Percentiles rank a stretch among this genome's conserved stretches.
Evolutionary conservation across 2,797 vertebrate species (phyloP).

Genomic region (Anabacerthia variegaticeps): DNA sequence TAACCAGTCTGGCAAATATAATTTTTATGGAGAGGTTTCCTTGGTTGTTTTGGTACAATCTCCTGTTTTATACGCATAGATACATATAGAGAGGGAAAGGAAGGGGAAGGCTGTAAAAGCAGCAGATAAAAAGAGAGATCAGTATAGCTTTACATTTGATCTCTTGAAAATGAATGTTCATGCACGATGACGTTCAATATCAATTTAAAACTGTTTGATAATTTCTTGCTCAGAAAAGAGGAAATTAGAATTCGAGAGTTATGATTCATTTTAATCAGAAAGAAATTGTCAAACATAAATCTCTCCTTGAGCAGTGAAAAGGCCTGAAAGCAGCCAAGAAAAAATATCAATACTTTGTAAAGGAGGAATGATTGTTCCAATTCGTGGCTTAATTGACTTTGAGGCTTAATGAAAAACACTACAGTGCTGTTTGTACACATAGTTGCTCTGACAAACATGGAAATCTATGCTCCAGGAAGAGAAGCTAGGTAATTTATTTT

Average conservation of each 20-base stretch:
- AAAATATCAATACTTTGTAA: slow-evolving; percentile 91
- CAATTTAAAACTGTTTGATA: slow-evolving; percentile 70
- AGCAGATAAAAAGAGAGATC: slow-evolving; percentile 17
- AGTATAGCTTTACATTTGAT: not conserved
- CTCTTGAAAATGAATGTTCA: not conserved
- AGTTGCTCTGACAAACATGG: slow-evolving; percentile 73
- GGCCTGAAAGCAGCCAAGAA: slow-evolving; percentile 82
- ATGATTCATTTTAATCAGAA: slow-evolving; percentile 87
- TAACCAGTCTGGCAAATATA: not conserved
- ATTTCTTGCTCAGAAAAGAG: slow-evolving; percentile 76
- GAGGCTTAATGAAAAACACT: slow-evolving; percentile 91
- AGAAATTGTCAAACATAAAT: slow-evolving; percentile 84
- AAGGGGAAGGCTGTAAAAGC: not conserved
- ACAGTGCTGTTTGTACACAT: slow-evolving; percentile 77
- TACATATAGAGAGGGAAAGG: not conserved
- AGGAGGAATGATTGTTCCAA: slow-evolving; percentile 93
- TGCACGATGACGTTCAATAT: slow-evolving; percentile 40
- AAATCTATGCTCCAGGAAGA: slow-evolving; percentile 38
- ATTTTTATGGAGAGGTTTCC: not conserved
- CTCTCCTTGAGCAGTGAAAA: slow-evolving; percentile 83
- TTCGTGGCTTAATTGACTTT: slow-evolving; percentile 94
- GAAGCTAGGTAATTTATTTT: slow-evolving; percentile 59
- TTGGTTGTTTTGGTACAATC: not conserved
- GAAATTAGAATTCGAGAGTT: slow-evolving; percentile 81
- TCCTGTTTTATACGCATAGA: not conserved